These are phyloP conservation scores for Rhopilema esculentum DNA, from an alignment of 30 jellyfish, hydroid and myxozoan genomes.

Conservation along the genomic window DNA sequence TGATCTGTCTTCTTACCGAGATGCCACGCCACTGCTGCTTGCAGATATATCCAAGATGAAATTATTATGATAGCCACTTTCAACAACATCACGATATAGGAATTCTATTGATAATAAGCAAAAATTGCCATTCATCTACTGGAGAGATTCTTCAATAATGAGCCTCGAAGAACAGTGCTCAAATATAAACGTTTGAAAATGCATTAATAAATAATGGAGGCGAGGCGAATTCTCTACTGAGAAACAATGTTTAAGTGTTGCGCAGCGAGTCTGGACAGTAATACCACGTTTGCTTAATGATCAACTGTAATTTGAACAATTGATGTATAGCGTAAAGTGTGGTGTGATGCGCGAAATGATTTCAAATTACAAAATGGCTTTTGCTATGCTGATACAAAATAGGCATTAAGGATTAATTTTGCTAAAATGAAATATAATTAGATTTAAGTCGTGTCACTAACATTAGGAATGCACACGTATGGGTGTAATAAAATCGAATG, in stretches of 20 bases:
- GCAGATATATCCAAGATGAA: not conserved
- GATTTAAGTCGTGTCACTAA: not conserved
- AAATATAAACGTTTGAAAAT: not conserved
- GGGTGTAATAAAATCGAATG: too few relatives aligned
- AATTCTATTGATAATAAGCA: too few relatives aligned
- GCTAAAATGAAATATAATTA: not conserved
- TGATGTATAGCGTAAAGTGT: not conserved
- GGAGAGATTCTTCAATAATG: not conserved
- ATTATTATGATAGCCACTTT: too few relatives aligned
- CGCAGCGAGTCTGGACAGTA: not conserved
- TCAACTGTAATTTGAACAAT: not conserved
- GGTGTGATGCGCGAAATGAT: not conserved
- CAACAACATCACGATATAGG: not conserved
- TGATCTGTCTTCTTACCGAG: not conserved
- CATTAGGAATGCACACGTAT: not conserved
- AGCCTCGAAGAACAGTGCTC: not conserved
- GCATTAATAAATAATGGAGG: not conserved
- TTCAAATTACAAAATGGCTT: not conserved
- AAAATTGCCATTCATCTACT: not conserved
- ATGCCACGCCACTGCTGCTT: not conserved
- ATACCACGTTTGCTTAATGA: not conserved
- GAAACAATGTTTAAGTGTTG: not conserved
- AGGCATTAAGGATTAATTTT: too few relatives aligned
- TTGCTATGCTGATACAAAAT: not conserved
- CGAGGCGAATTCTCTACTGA: not conserved